Conservation (phyloP, 2,888 invertebrate genomes). For the Agrochola lychnidis region DNA sequence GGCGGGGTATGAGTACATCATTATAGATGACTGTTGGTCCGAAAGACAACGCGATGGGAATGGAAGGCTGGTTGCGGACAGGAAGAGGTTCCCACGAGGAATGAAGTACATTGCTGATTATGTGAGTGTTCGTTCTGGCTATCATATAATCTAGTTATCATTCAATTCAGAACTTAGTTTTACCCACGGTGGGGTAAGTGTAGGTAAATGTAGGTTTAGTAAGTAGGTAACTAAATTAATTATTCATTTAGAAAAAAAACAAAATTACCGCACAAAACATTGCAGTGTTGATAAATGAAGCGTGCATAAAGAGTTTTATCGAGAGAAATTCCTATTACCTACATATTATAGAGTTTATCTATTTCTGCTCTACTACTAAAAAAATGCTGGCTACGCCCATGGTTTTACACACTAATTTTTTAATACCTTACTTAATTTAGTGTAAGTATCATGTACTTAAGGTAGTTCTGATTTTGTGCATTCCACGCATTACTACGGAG, state of each 20-base stretch:
- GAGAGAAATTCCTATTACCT: too few relatives aligned
- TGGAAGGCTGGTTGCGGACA: slow-evolving; percentile 92
- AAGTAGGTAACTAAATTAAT: too few relatives aligned
- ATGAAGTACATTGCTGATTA: slow-evolving; percentile 94
- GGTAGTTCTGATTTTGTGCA: not conserved
- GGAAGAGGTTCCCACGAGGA: slow-evolving; percentile 93
- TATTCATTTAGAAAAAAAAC: too few relatives aligned
- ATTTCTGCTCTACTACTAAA: too few relatives aligned
- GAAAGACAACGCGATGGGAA: slow-evolving; percentile 89
- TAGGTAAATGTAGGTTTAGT: too few relatives aligned
- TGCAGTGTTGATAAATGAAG: too few relatives aligned
- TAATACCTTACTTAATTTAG: not conserved
- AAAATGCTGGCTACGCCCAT: too few relatives aligned
- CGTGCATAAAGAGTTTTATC: too few relatives aligned
- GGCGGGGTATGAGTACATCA: slow-evolving; percentile 94
- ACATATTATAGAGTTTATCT: too few relatives aligned
- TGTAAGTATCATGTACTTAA: not conserved
- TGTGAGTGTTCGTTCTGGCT: slow-evolving; percentile 86
- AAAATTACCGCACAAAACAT: too few relatives aligned
- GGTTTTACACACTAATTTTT: not conserved
- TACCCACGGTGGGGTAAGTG: too few relatives aligned
- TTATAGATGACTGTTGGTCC: slow-evolving; percentile 95
- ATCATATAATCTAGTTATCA: not conserved
- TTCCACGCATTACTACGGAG: not conserved
- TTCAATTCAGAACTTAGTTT: not conserved